These are phyloP conservation scores for Drosophila buzzatii DNA, from an alignment of 2,888 invertebrate species.

Conservation along the genomic window DNA sequence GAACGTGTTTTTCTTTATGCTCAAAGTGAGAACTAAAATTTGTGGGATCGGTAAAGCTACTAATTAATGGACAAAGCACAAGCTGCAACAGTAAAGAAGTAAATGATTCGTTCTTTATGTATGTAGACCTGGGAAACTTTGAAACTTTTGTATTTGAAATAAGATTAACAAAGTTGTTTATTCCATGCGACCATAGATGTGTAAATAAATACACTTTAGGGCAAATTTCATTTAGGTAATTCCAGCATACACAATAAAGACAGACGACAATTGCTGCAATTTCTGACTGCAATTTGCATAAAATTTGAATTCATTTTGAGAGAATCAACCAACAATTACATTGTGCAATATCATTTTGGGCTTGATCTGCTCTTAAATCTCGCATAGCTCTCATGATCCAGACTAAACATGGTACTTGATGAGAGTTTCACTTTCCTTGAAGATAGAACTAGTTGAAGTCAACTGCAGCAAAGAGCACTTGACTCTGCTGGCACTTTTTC, in stretches of 20 bases:
- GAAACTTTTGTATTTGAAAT: background rate
- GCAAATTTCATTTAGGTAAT: slow-evolving; percentile 12
- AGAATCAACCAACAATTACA: slow-evolving; percentile 16
- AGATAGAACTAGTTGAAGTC: background rate
- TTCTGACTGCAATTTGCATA: slow-evolving; percentile 49
- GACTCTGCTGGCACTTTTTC: background rate
- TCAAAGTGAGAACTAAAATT: background rate
- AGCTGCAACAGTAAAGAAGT: background rate
- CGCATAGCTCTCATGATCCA: background rate
- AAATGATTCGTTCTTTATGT: background rate
- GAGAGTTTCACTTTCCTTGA: background rate
- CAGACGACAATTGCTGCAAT: slow-evolving; percentile 32
- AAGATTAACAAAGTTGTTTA: background rate
- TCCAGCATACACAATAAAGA: slow-evolving; percentile 2
- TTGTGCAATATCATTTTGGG: slow-evolving; percentile 14
- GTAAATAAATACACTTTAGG: background rate
- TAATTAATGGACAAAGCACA: background rate
- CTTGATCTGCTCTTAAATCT: slow-evolving; percentile 7
- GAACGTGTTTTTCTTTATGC: too few relatives aligned
- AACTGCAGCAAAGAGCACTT: background rate
- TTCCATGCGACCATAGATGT: background rate
- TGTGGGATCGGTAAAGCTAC: background rate
- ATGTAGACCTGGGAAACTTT: background rate
- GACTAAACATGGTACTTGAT: too few relatives aligned
- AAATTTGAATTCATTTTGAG: slow-evolving; percentile 33